A percentile compares a stretch with the other conserved stretches of the same genome.
phyloP scores from a whole-genome alignment of 2,888 invertebrate species.

The Escarpia spicata region DNA sequence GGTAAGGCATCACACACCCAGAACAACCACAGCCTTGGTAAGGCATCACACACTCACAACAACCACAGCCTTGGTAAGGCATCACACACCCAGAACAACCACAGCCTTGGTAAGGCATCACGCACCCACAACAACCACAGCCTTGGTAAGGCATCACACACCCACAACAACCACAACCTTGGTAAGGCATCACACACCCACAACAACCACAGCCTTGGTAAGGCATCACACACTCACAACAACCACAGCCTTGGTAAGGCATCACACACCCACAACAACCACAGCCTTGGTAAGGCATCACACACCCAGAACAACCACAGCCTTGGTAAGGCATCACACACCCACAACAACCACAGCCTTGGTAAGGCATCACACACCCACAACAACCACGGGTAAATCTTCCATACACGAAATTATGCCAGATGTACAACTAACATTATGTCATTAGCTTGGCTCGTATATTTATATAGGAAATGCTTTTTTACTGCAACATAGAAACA shows the following conservation, averaged over 20 bases:
- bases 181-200: constrained; percentile 58
- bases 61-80: constrained; percentile 77
- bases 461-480: background rate
- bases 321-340: constrained; percentile 64
- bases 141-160: constrained; percentile 64
- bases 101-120: constrained; percentile 71
- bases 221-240: constrained; percentile 58
- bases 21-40: constrained; percentile 78
- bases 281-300: constrained; percentile 71
- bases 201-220: constrained; percentile 78
- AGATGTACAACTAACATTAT: background rate
- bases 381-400: background rate
- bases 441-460: background rate
- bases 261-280: constrained; percentile 70
- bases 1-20: constrained; percentile 58
- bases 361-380: constrained; percentile 59
- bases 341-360: constrained; percentile 76
- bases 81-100: constrained; percentile 70
- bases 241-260: constrained; percentile 77
- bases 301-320: constrained; percentile 75
- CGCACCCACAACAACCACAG: constrained; percentile 75
- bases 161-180: constrained; percentile 76
- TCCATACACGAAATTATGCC: background rate
- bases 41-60: constrained; percentile 58
- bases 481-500: no score